Evolutionary conservation across 2,797 vertebrate genomes (phyloP).

Genomic region (Trachops cirrhosus): DNA sequence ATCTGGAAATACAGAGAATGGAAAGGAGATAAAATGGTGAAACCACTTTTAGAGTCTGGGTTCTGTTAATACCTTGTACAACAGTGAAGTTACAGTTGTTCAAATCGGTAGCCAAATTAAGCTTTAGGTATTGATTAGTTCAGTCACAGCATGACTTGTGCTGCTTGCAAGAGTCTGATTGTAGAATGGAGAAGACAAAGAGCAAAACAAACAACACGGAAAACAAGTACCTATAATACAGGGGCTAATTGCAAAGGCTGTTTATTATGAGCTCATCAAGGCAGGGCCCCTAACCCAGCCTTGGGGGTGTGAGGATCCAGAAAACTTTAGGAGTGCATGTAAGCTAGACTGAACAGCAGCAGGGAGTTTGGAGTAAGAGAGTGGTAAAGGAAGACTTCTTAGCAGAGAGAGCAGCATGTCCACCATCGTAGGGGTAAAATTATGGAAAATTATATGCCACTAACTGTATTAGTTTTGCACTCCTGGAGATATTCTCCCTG

Average conservation of each 20-base stretch:
- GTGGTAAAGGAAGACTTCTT: not conserved
- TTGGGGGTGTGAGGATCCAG: not conserved
- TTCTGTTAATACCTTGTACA: not conserved
- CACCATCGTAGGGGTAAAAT: not conserved
- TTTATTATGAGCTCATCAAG: not conserved
- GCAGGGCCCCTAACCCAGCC: not conserved
- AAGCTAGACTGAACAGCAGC: not conserved
- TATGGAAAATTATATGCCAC: not conserved
- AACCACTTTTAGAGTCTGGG: not conserved
- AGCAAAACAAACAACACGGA: not conserved
- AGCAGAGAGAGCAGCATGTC: not conserved
- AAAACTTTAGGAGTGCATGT: not conserved
- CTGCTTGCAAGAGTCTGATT: not conserved
- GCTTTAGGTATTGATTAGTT: not conserved
- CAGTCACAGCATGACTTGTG: not conserved
- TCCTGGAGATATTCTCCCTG: not conserved
- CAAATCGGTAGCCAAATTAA: not conserved
- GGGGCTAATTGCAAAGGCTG: not conserved
- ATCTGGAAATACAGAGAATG: not conserved
- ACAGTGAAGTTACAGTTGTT: not conserved
- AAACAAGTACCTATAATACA: not conserved
- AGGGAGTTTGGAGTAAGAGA: not conserved
- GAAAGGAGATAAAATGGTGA: slow-evolving; percentile 8
- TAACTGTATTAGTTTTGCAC: not conserved
- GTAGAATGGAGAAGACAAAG: not conserved